A percentile compares a stretch with the other conserved stretches of the same genome.
phyloP scores from a whole-genome alignment of 2,113 vertebrate species.

The Aphyosemion australe region DNA sequence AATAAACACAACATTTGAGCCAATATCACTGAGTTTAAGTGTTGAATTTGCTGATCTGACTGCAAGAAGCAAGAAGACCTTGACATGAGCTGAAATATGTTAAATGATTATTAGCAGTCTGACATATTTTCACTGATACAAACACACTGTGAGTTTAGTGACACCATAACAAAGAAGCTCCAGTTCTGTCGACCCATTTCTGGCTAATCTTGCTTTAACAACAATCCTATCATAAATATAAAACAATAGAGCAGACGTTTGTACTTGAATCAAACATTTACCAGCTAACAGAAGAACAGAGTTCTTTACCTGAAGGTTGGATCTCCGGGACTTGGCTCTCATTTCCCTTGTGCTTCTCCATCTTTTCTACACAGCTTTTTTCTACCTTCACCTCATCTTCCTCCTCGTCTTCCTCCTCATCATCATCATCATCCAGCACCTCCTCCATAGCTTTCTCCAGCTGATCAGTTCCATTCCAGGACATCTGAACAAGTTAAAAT shows the following conservation, averaged over 20 bases:
- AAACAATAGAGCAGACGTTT: background rate
- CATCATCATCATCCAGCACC: conserved; percentile 82
- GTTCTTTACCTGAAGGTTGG: conserved; percentile 43
- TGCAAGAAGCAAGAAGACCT: too few species aligned
- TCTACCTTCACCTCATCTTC: conserved; percentile 55
- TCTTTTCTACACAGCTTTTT: conserved; percentile 61
- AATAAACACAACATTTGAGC: too few species aligned
- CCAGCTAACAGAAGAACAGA: background rate
- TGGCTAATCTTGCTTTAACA: background rate
- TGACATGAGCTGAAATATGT: too few species aligned
- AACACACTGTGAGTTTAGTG: too few species aligned
- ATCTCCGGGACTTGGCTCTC: conserved; percentile 37
- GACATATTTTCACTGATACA: too few species aligned
- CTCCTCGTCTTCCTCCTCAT: conserved; percentile 79
- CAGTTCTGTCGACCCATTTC: too few species aligned
- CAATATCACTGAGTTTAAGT: too few species aligned
- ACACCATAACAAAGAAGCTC: too few species aligned
- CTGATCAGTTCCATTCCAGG: conserved; percentile 89
- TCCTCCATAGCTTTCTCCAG: conserved; percentile 95
- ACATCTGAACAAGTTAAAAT: conserved; percentile 78
- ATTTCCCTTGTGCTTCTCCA: conserved; percentile 56
- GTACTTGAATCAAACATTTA: background rate
- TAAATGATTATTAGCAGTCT: too few species aligned
- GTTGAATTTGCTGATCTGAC: too few species aligned
- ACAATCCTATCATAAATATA: background rate